Base-by-base conservation (phyloP, 2,888 invertebrate species). In the Aleiodes testaceus region DNA sequence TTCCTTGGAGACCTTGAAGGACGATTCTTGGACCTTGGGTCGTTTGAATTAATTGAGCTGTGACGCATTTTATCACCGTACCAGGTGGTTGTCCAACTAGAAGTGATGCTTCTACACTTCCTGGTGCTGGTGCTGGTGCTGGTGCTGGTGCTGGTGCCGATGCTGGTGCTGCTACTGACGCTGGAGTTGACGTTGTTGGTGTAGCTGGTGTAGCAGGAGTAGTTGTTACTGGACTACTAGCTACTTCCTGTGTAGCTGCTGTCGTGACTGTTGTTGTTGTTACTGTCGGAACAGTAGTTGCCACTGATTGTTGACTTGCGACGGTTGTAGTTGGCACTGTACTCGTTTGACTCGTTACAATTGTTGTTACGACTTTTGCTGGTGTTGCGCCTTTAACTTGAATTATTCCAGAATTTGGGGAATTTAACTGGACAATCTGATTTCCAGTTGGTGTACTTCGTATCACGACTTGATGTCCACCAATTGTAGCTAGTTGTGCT, bases 21-120 rank as follows among this genome's bases (percentile, higher is more conserved):
- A 96, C 94, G 78, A 96, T 96, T 79, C 95, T 91, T 3, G 96
- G 95, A 0, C 96, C 95, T 79, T 94, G 93, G 70, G 92, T 92
- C 0, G 95, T 95, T 87, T 95, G 95, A 85, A 95, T 93, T 7
- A 95, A 94, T 88, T 95, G 95, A 0, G 95, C 95, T 0, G 95
- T 95, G 6, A 95, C 95, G 79, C 95, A 94, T 86, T 95, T 95
- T 72, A 96, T 94, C 1, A 95, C 91, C 0, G 95, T 95, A 66
- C 95, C 95, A 0, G 95, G 93, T 3, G 95, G 95, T 85, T 95
- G 95, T 2, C 94, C 94, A 30, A 91, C 92, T 18, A 95, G 86
- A 1, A 95, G 88, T 9, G 92, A 92, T 78, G 94, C 93, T 83
- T 95, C 94, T 47, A 93, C 78, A 87, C 90, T 85, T 88, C 90